Evolutionary conservation across 2,888 invertebrate genomes (phyloP).

Genomic region (Leptopilina drosophilae): DNA sequence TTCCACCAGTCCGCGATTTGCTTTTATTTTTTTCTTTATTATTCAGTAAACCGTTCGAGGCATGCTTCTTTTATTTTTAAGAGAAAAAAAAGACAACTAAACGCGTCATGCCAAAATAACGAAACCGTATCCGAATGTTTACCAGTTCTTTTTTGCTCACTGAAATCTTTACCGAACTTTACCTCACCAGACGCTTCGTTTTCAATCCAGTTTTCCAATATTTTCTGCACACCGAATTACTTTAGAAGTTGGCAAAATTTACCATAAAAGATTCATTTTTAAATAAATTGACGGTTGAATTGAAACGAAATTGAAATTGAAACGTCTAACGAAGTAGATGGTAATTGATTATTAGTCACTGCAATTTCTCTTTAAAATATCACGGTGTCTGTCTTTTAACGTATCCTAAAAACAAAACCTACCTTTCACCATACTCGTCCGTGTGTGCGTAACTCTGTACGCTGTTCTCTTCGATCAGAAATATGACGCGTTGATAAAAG

Average conservation of each 20-base stretch:
- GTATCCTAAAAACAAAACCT: conserved; percentile 75
- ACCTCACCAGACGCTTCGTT: conserved; percentile 1
- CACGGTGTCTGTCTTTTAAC: conserved; percentile 36
- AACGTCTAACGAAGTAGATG: background rate
- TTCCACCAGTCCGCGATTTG: background rate
- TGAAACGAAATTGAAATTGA: background rate
- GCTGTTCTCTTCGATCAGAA: conserved; percentile 98
- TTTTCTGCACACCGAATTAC: background rate
- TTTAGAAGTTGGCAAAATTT: background rate
- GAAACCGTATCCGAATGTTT: conserved; percentile 31
- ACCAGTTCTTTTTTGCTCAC: conserved; percentile 1
- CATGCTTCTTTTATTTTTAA: conserved; percentile 27
- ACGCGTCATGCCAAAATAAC: conserved; percentile 34
- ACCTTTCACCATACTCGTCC: conserved; percentile 99
- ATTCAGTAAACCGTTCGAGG: conserved; percentile 12
- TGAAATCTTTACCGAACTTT: conserved; percentile 23
- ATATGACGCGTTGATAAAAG: conserved; percentile 98
- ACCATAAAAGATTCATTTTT: no score
- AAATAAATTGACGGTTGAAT: background rate
- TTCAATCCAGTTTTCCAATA: background rate
- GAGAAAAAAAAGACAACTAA: conserved; percentile 23
- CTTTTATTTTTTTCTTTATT: background rate
- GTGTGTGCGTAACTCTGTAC: conserved; percentile 98
- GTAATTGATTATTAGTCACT: conserved; percentile 13
- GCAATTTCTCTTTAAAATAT: conserved; percentile 17